These are phyloP conservation scores for Dione juno DNA, from an alignment of 2,888 invertebrate species.

Conservation along the genomic window DNA sequence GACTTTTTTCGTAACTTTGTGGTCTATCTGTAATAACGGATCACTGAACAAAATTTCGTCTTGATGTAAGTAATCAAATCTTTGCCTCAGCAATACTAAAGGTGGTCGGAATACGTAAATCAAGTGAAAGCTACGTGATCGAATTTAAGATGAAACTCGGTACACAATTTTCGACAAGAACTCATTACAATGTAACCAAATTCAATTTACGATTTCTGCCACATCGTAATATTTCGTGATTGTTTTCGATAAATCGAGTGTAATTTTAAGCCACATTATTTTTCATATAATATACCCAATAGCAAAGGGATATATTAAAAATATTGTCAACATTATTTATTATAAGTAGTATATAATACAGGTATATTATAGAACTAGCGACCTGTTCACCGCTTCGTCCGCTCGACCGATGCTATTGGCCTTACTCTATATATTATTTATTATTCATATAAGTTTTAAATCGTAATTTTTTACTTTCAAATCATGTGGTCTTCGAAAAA, in stretches of 20 bases:
- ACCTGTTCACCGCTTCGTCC: no score
- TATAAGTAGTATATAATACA: no score
- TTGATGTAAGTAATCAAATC: conserved; percentile 72
- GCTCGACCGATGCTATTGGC: no score
- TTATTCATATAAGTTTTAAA: no score
- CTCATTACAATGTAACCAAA: conserved; percentile 80
- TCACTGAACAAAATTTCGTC: conserved; percentile 59
- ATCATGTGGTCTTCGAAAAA: no score
- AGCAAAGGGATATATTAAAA: no score
- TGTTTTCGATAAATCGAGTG: conserved; percentile 53
- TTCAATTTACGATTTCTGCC: conserved; percentile 75
- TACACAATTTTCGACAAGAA: conserved; percentile 73
- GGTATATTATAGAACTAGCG: no score
- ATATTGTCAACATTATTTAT: neutral
- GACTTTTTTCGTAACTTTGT: conserved; percentile 47
- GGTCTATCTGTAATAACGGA: conserved; percentile 59
- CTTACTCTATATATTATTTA: no score
- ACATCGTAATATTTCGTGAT: conserved; percentile 74
- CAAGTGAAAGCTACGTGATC: conserved; percentile 77
- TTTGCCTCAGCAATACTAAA: conserved; percentile 66
- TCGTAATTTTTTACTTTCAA: no score
- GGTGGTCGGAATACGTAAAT: conserved; percentile 79
- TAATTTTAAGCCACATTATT: conserved; percentile 34
- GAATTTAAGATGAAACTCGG: conserved; percentile 76
- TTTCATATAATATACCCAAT: neutral